Conservation (phyloP, 2,113 vertebrate genomes). For the Acrocephalus arundinaceus region DNA sequence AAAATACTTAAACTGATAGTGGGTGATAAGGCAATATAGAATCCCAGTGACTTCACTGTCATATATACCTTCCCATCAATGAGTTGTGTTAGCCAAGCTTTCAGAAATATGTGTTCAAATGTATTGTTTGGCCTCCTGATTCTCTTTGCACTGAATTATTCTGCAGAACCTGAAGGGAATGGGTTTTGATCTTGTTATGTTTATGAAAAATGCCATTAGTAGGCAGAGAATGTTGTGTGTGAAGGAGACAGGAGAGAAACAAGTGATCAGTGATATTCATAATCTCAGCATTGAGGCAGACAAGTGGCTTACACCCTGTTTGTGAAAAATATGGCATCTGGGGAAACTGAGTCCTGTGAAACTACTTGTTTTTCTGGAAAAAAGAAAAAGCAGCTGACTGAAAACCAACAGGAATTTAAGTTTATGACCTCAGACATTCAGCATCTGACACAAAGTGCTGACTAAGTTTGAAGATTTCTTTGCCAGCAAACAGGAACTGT, state of each 20-base stretch:
- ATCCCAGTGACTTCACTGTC: neutral
- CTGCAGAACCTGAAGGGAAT: neutral
- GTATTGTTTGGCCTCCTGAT: neutral
- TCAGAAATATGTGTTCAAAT: neutral
- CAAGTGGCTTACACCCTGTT: neutral
- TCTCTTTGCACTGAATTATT: neutral
- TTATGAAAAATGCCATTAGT: neutral
- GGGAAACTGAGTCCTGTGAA: neutral
- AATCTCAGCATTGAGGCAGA: neutral
- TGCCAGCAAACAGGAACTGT: neutral
- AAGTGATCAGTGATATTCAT: neutral
- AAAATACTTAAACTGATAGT: neutral
- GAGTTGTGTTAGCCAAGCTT: neutral
- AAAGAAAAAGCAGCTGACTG: neutral
- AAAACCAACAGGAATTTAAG: conserved; percentile 64
- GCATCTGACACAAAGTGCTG: conserved; percentile 51
- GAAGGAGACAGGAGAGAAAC: neutral
- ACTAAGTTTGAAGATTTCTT: conserved; percentile 7
- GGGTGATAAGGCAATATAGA: neutral
- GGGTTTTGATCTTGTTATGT: neutral
- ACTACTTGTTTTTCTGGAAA: neutral
- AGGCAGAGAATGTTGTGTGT: neutral
- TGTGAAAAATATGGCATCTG: neutral
- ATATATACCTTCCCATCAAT: neutral
- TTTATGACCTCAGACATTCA: conserved; percentile 40